Evolutionary conservation across 35 echinoderm and acorn worm genomes (phyloP), one percentile per base, ranked within the genome.

Genomic region (Chiridota heheva): DNA sequence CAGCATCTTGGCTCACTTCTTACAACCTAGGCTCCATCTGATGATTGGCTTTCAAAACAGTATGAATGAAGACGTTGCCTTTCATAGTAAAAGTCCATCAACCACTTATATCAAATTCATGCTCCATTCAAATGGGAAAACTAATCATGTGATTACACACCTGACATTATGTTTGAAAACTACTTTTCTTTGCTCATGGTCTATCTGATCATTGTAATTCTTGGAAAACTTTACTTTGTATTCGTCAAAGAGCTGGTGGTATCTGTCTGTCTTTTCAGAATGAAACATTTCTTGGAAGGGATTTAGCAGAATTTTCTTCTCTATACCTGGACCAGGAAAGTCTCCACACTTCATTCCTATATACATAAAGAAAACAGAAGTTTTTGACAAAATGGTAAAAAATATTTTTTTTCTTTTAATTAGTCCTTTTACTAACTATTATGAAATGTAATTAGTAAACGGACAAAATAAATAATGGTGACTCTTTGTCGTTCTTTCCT

Each of bases 271-370:
- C 46, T 24, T 42, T 18, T 91, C 76, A 29, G 95, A 89, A 40
- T 91, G 62, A 3, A 91, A 47, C 2, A 98, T 67, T 69, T 98
- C 95, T n/a, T 81, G 89, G 17, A 82, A 70, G 6, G 95, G 95
- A 36, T 98, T 98, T 36, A 72, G 61, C 4, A 74, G 59, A 17
- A 98, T 91, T 40, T 98, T 78, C 6, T 98, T 48, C 41, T 98
- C 95, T 15, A 98, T 40, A 18, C 95, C 95, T 4, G 95, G 95
- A 0, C 95, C 95, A 42, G 95, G 95, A 73, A 98, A 98, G 4
- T 60, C 73, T 3, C 68, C 37, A 71, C 95, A 98, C 16, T 20
- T 71, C 38, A 82, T 39, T 13, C 83, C 92, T 95, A n/a, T n/a
- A n/a, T n/a, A n/a, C n/a, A n/a, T n/a, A n/a, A n/a, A 59, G 2